Evolutionary conservation across 2,888 invertebrate species (phyloP).

Genomic region (Netelia melanura): DNA sequence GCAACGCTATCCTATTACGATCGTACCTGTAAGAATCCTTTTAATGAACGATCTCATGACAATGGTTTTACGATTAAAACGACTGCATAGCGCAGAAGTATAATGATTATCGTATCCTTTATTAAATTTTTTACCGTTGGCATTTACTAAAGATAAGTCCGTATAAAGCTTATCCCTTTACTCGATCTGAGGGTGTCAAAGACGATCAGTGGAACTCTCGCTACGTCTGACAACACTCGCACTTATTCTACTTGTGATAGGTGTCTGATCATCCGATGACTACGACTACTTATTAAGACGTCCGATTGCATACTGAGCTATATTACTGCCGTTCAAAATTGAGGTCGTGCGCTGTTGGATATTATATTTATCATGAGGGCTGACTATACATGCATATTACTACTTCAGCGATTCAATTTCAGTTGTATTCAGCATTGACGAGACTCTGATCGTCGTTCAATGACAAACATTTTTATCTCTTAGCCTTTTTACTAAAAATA

Average conservation of each 20-base stretch:
- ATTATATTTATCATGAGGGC: too few relatives aligned
- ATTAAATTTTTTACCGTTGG: too few relatives aligned
- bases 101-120: too few relatives aligned
- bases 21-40: constrained; percentile 10
- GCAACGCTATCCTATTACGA: constrained; percentile 23
- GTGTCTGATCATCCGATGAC: neutral
- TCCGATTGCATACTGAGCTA: neutral
- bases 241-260: neutral
- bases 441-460: constrained; percentile 16
- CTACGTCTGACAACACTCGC: too few relatives aligned
- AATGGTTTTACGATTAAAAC: too few relatives aligned
- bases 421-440: constrained; percentile 25
- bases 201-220: too few relatives aligned
- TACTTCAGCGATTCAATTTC: neutral
- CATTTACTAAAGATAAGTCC: too few relatives aligned
- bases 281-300: constrained; percentile 3
- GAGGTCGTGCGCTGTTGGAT: too few relatives aligned
- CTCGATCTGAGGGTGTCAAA: too few relatives aligned
- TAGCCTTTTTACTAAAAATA: too few relatives aligned
- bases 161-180: too few relatives aligned
- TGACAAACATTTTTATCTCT: neutral
- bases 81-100: too few relatives aligned
- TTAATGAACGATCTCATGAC: neutral
- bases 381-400: neutral
- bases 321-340: neutral